Evolutionary conservation across 2,888 invertebrate species (phyloP).

Genomic region (Eupeodes luniger): DNA sequence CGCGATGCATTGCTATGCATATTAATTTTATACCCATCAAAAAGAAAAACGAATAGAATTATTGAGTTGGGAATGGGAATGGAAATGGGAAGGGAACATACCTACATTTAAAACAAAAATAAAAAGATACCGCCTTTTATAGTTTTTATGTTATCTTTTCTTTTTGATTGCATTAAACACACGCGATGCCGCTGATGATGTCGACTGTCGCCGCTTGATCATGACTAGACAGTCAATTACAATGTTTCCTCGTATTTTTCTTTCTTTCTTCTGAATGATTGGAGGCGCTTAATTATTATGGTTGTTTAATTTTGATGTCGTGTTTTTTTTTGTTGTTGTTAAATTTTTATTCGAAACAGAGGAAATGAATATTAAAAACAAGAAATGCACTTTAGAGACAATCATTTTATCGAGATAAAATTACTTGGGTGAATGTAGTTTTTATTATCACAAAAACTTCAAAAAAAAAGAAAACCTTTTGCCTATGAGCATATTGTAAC

Average conservation of each 20-base stretch:
- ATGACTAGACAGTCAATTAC: constrained; percentile 75
- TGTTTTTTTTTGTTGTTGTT: constrained; percentile 31
- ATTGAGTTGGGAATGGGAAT: not conserved
- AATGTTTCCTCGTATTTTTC: constrained; percentile 42
- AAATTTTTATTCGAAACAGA: constrained; percentile 10
- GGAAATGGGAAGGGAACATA: too few relatives aligned
- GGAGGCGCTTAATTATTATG: constrained; percentile 69
- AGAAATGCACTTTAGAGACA: constrained; percentile 61
- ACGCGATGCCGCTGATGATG: constrained; percentile 1
- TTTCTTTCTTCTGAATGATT: constrained; percentile 36
- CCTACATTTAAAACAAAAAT: not conserved
- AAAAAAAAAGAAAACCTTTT: not conserved
- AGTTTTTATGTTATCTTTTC: constrained; percentile 51
- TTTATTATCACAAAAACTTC: constrained; percentile 20
- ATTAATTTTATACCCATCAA: constrained; percentile 39
- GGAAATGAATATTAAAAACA: constrained; percentile 44
- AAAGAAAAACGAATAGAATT: constrained; percentile 5
- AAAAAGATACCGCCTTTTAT: constrained; percentile 46
- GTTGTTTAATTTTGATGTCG: constrained; percentile 29
- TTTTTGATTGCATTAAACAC: constrained; percentile 38
- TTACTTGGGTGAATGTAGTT: constrained; percentile 39
- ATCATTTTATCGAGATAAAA: constrained; percentile 47
- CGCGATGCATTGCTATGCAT: constrained; percentile 40
- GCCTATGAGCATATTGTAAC: not conserved
- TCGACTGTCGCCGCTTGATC: constrained; percentile 47